phyloP scores from a whole-genome alignment of 2,113 vertebrate species.

The Hippocampus comes region DNA sequence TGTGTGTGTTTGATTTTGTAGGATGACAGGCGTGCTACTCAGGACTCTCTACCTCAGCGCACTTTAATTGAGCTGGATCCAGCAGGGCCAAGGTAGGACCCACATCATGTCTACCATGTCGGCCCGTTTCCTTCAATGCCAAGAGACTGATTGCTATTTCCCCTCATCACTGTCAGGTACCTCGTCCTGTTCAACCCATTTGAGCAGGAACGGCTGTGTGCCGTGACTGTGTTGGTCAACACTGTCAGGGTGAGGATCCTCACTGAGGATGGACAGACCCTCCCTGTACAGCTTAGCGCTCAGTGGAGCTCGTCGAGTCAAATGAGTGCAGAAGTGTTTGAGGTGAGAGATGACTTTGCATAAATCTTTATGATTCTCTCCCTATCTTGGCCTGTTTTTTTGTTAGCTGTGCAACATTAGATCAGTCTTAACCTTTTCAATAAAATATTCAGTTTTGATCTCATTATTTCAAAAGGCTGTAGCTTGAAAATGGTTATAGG shows the following conservation, averaged over 20 bases:
- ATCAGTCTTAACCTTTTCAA: not conserved
- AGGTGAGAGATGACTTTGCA: constrained; percentile 71
- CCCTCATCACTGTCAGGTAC: constrained; percentile 70
- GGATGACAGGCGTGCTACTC: constrained; percentile 84
- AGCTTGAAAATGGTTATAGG: too few species aligned
- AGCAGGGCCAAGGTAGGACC: constrained; percentile 77
- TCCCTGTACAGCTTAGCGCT: constrained; percentile 82
- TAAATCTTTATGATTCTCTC: not conserved
- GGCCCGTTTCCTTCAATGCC: not conserved
- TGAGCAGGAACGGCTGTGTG: constrained; percentile 85
- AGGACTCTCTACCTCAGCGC: constrained; percentile 88
- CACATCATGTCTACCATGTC: not conserved
- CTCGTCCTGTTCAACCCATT: constrained; percentile 90
- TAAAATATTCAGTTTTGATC: too few species aligned
- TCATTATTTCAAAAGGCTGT: too few species aligned
- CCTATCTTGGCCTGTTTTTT: not conserved
- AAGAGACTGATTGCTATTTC: constrained; percentile 7
- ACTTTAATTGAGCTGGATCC: constrained; percentile 83
- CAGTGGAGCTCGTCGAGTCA: constrained; percentile 82
- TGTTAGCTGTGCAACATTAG: not conserved
- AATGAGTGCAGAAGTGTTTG: constrained; percentile 77
- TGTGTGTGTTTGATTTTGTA: constrained; percentile 43
- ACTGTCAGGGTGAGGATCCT: constrained; percentile 77
- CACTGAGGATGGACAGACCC: constrained; percentile 85
- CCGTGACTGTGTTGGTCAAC: constrained; percentile 83